Conservation (phyloP, 1,140 invertebrate species). For the Pentalonia nigronervosa region DNA sequence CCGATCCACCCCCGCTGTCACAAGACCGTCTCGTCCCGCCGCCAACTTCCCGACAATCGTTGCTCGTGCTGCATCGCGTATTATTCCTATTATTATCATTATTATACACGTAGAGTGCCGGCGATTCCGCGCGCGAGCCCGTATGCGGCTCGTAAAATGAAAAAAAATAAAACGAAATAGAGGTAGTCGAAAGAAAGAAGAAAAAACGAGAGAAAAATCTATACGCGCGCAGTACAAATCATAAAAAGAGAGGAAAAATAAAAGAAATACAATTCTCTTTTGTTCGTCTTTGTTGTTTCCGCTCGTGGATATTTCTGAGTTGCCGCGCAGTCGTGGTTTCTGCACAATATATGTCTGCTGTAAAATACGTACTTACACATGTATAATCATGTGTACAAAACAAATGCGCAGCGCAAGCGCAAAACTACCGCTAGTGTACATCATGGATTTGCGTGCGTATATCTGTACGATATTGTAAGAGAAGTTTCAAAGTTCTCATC, state of each 20-base stretch:
- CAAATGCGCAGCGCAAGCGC: neutral
- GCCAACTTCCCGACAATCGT: neutral
- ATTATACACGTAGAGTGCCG: neutral
- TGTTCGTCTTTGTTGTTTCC: constrained; percentile 18
- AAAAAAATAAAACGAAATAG: neutral
- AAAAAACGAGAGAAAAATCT: constrained; percentile 14
- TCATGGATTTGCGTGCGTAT: neutral
- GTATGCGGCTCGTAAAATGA: neutral
- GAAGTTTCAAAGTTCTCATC: neutral
- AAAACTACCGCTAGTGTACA: neutral
- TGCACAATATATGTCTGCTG: neutral
- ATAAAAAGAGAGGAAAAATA: constrained; percentile 11
- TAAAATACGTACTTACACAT: neutral
- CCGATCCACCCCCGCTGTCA: neutral
- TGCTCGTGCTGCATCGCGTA: neutral
- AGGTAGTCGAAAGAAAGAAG: neutral
- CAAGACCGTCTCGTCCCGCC: neutral
- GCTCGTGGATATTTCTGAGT: neutral
- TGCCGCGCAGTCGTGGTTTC: neutral
- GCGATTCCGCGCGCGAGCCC: neutral
- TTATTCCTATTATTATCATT: neutral
- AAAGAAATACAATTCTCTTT: constrained; percentile 13
- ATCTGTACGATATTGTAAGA: no score
- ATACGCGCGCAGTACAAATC: neutral
- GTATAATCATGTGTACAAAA: neutral